Conservation (phyloP, 2,888 invertebrate genomes). For the Eumerus sabulonum region DNA sequence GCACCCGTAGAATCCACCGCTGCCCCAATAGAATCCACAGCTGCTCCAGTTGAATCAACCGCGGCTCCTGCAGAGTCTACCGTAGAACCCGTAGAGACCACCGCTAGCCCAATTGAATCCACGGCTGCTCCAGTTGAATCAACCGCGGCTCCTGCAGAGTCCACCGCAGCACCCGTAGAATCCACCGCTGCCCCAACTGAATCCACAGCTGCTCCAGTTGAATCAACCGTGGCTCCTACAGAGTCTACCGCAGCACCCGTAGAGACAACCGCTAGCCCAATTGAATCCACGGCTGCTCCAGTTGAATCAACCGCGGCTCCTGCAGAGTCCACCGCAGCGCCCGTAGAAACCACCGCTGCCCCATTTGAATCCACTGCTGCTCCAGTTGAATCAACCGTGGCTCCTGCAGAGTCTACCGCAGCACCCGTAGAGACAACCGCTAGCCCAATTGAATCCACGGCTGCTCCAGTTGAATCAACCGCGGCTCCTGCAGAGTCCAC, state of each 20-base stretch:
- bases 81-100: slow-evolving; percentile 13
- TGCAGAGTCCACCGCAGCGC: slow-evolving; percentile 9
- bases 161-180: slow-evolving; percentile 12
- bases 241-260: slow-evolving; percentile 1
- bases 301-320: slow-evolving; percentile 10
- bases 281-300: slow-evolving; percentile 31
- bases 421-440: slow-evolving; percentile 27
- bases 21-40: slow-evolving; percentile 9
- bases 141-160: slow-evolving; percentile 5
- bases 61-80: slow-evolving; percentile 69
- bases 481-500: slow-evolving; percentile 5
- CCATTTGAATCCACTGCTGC: slow-evolving; percentile 10
- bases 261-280: slow-evolving; percentile 12
- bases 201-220: slow-evolving; percentile 5
- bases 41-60: not conserved
- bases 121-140: slow-evolving; percentile 29
- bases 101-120: slow-evolving; percentile 25
- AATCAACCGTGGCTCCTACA: slow-evolving; percentile 15
- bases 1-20: slow-evolving; percentile 5
- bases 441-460: slow-evolving; percentile 13
- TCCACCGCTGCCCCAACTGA: slow-evolving; percentile 11
- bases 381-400: slow-evolving; percentile 13
- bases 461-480: slow-evolving; percentile 17
- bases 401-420: slow-evolving; percentile 10
- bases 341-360: slow-evolving; percentile 8